A percentile compares a stretch with the other conserved stretches of the same genome.
phyloP scores from a whole-genome alignment of 2,113 vertebrate genomes.

The Nothoprocta pentlandii region DNA sequence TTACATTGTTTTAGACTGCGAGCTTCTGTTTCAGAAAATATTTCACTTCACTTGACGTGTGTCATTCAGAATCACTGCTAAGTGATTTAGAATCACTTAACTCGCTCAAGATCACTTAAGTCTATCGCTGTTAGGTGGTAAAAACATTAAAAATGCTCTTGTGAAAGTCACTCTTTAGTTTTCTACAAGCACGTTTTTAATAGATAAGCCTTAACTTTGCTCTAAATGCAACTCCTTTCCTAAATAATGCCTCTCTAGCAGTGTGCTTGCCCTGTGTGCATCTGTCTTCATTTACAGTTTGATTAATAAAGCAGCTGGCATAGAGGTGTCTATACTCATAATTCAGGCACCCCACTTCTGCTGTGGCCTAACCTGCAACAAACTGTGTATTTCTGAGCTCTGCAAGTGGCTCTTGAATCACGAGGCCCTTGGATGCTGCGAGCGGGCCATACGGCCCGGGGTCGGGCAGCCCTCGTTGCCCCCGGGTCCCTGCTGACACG shows the following conservation, averaged over 20 bases:
- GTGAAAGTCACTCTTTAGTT: not conserved
- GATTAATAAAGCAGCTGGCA: not conserved
- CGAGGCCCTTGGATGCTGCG: too few relatives aligned
- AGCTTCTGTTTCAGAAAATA: not conserved
- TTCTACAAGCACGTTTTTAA: not conserved
- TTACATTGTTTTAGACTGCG: not conserved
- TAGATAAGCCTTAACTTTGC: not conserved
- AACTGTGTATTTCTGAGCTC: not conserved
- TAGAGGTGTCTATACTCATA: not conserved
- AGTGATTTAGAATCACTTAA: too few relatives aligned
- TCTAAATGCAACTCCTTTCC: not conserved
- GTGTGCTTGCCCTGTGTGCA: not conserved
- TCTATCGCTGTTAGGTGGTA: fast-evolving
- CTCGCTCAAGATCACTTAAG: not conserved
- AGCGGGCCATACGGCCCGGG: too few relatives aligned
- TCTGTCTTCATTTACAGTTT: not conserved
- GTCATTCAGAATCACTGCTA: not conserved
- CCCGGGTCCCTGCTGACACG: not conserved
- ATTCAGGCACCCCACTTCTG: not conserved
- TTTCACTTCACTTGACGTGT: not conserved
- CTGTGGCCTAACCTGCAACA: not conserved
- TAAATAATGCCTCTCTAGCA: not conserved
- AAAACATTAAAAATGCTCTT: not conserved
- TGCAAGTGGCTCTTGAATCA: not conserved
- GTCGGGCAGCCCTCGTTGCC: too few relatives aligned